Conservation (phyloP, 2,888 invertebrate species). For the Synanthedon tipuliformis region DNA sequence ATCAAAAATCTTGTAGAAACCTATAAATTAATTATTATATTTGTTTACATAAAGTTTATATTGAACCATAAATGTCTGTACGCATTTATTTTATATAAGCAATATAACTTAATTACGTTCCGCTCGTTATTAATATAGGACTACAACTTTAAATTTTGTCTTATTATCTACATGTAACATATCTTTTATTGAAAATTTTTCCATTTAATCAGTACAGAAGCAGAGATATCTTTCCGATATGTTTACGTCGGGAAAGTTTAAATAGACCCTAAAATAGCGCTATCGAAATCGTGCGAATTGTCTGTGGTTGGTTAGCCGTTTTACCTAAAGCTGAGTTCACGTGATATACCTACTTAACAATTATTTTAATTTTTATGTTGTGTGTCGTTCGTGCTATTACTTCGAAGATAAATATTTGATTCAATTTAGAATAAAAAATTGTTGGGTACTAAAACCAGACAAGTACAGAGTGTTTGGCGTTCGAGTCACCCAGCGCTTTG, state of each 20-base stretch:
- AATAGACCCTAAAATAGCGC: neutral
- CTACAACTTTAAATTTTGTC: too few species aligned
- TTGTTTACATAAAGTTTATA: neutral
- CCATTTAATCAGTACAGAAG: constrained; percentile 24
- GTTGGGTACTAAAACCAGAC: too few species aligned
- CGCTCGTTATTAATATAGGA: neutral
- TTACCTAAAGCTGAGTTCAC: neutral
- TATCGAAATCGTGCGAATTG: neutral
- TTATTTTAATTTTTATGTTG: too few species aligned
- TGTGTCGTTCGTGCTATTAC: too few species aligned
- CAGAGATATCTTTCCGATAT: constrained; percentile 9
- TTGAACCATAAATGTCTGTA: neutral
- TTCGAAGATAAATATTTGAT: too few species aligned
- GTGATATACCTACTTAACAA: neutral
- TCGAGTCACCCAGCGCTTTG: too few species aligned
- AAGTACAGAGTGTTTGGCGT: too few species aligned
- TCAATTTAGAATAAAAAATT: too few species aligned
- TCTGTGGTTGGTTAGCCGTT: neutral
- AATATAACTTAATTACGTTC: neutral
- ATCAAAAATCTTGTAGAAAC: neutral
- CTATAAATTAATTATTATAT: neutral
- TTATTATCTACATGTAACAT: too few species aligned
- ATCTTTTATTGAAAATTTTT: constrained; percentile 7
- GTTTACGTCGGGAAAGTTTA: constrained; percentile 35
- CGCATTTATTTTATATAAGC: neutral